phyloP scores from a whole-genome alignment of 2,113 vertebrate genomes.

The Clupea harengus region DNA sequence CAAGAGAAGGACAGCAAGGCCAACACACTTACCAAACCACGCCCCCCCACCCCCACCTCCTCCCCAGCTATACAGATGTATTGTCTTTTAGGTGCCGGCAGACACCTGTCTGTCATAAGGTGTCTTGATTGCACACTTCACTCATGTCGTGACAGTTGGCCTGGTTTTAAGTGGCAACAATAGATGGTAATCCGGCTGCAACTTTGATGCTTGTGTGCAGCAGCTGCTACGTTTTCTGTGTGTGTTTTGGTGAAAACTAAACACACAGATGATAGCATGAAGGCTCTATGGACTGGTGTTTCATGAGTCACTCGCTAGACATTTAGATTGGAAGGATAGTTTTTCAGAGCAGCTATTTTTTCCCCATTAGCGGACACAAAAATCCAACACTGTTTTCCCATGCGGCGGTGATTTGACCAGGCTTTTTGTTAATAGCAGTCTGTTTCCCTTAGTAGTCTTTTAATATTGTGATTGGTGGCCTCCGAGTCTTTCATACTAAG shows the following conservation, averaged over 20 bases:
- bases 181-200: neutral
- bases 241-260: conserved; percentile 1
- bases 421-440: neutral
- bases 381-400: neutral
- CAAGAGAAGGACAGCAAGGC: conserved; percentile 36
- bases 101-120: conserved; percentile 57
- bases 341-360: neutral
- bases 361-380: neutral
- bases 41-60: neutral
- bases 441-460: neutral
- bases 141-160: conserved; percentile 15
- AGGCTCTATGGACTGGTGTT: neutral
- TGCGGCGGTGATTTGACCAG: neutral
- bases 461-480: neutral
- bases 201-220: conserved; percentile 1
- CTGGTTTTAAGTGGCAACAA: neutral
- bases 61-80: neutral
- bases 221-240: neutral
- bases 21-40: neutral
- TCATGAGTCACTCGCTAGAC: neutral
- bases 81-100: conserved; percentile 35
- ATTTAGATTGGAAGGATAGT: neutral
- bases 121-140: conserved; percentile 8
- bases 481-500: neutral
- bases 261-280: neutral